Evolutionary conservation across 2,113 vertebrate species (phyloP).

Genomic region (Solenodon paradoxus): DNA sequence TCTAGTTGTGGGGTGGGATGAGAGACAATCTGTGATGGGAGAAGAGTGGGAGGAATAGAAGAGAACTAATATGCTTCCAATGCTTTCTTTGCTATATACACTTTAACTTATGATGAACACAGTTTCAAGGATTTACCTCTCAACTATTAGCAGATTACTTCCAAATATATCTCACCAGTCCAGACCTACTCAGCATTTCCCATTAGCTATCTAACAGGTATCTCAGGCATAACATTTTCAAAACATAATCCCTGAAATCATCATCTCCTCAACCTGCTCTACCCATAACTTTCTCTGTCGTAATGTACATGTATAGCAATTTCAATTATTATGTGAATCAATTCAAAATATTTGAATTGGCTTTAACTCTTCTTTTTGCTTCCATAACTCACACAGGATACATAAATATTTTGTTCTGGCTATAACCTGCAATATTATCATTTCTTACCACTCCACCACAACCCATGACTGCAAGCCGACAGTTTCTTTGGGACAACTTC

Average conservation of each 20-base stretch:
- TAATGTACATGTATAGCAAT: no score
- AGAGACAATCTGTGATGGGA: fast-evolving
- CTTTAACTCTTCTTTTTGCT: not conserved
- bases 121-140: not conserved
- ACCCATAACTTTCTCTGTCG: not conserved
- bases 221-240: not conserved
- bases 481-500: not conserved
- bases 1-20: not conserved
- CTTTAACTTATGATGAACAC: not conserved
- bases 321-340: not conserved
- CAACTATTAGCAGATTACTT: not conserved
- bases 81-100: not conserved
- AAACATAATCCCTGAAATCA: not conserved
- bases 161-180: not conserved
- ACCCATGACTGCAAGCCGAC: not conserved
- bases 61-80: not conserved
- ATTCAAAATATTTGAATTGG: not conserved
- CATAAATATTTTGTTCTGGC: not conserved
- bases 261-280: not conserved
- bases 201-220: not conserved
- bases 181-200: not conserved
- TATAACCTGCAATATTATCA: not conserved
- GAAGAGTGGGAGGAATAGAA: not conserved
- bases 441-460: not conserved
- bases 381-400: not conserved